phyloP scores from a whole-genome alignment of 92 coral and sea anemone genomes.

The Parazoanthus swiftii region DNA sequence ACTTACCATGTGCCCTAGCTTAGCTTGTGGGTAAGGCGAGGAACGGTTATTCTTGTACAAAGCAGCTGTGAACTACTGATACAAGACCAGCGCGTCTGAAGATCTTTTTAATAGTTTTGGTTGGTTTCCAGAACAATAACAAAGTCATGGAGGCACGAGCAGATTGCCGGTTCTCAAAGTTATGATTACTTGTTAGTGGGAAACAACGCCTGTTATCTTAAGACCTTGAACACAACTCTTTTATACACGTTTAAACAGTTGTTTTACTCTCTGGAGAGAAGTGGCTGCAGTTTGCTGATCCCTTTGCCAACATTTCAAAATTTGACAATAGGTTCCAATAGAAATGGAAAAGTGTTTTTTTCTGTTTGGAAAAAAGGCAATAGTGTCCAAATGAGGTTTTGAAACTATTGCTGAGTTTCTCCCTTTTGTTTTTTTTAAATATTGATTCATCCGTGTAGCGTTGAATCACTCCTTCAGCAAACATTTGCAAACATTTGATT shows the following conservation, averaged over 20 bases:
- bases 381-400: not conserved
- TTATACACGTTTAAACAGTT: not conserved
- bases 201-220: constrained; percentile 6
- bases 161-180: not conserved
- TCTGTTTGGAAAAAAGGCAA: no score
- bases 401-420: not conserved
- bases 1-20: not conserved
- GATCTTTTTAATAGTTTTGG: not conserved
- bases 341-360: no score
- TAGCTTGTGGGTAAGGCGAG: not conserved
- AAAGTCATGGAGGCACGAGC: not conserved
- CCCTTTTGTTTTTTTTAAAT: not conserved
- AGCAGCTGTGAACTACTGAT: not conserved
- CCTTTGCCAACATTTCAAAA: not conserved
- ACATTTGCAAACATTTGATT: not conserved
- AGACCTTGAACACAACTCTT: not conserved
- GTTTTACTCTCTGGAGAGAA: not conserved
- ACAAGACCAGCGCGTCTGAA: not conserved
- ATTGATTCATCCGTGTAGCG: not conserved
- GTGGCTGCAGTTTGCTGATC: not conserved
- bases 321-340: not conserved
- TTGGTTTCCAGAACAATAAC: not conserved
- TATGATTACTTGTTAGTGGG: not conserved
- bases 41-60: no score
- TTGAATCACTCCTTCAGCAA: not conserved